Conservation (phyloP, 1,140 invertebrate species). For the Drosophila orena region DNA sequence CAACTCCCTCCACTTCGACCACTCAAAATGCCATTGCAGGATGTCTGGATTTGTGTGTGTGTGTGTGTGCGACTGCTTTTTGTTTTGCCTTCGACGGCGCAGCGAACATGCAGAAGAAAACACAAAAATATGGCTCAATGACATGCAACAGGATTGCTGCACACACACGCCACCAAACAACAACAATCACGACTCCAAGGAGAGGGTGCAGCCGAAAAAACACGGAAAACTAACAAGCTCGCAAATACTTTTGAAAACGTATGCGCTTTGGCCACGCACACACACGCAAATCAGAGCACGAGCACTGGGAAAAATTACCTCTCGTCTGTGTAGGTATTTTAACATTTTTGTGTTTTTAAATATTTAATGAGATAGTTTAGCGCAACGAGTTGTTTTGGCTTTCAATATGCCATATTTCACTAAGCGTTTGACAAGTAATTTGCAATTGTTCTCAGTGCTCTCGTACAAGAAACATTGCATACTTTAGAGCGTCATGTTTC, state of each 20-base stretch:
- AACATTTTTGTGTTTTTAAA: not conserved
- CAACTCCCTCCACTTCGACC: not conserved
- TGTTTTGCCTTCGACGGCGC: conserved; percentile 35
- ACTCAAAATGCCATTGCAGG: conserved; percentile 68
- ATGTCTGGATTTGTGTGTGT: conserved; percentile 27
- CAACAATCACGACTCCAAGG: conserved; percentile 23
- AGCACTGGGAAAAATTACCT: not conserved
- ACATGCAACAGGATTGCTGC: conserved; percentile 75
- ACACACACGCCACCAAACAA: conserved; percentile 43
- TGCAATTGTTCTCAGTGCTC: not conserved
- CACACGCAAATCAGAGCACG: conserved; percentile 13
- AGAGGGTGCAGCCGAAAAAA: conserved; percentile 61
- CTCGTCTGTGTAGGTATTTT: not conserved
- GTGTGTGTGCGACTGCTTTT: conserved; percentile 16
- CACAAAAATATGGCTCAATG: conserved; percentile 79
- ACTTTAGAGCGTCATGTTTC: conserved; percentile 67
- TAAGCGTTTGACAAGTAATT: too few relatives aligned
- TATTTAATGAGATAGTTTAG: not conserved
- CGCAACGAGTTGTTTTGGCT: too few relatives aligned
- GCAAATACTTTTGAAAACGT: conserved; percentile 81
- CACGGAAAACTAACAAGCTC: conserved; percentile 73
- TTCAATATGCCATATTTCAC: too few relatives aligned
- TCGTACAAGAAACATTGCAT: conserved; percentile 26
- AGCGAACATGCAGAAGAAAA: conserved; percentile 64
- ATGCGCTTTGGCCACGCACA: conserved; percentile 58